Evolutionary conservation across 2,113 vertebrate species (phyloP).

Genomic region (Ageneiosus marmoratus): DNA sequence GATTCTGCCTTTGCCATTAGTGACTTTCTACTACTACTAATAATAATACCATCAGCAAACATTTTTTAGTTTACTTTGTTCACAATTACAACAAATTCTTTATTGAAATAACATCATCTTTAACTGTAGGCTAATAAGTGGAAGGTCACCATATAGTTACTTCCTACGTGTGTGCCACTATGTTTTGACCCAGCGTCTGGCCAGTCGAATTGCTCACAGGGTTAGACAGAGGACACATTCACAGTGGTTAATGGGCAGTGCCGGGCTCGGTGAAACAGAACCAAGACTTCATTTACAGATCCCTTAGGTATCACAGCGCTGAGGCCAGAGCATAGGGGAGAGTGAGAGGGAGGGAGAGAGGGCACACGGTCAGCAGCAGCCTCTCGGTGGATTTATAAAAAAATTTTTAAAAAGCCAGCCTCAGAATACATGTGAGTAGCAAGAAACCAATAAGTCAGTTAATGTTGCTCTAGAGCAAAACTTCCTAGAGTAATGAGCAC

Average conservation of each 20-base stretch:
- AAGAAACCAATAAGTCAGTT: not conserved
- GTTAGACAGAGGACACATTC: slow-evolving; percentile 13
- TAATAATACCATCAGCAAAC: not conserved
- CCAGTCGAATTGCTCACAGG: slow-evolving; percentile 10
- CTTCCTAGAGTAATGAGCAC: not conserved
- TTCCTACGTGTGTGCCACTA: not conserved
- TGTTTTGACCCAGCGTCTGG: slow-evolving; percentile 15
- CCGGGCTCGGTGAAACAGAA: slow-evolving; percentile 35
- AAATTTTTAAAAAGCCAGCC: too few relatives aligned
- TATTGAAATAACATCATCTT: not conserved
- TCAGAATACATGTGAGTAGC: not conserved
- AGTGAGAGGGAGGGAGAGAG: not conserved
- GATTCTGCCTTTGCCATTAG: not conserved
- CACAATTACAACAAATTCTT: not conserved
- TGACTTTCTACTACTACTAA: not conserved
- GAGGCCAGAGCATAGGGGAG: slow-evolving; percentile 30
- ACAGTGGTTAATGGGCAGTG: slow-evolving; percentile 31
- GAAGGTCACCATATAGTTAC: not conserved
- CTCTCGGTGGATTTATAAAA: not conserved
- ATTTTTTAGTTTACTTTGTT: not conserved
- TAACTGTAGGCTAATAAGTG: not conserved
- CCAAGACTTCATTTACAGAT: slow-evolving; percentile 47
- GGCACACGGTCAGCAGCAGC: slow-evolving; percentile 15
- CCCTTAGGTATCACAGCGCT: slow-evolving; percentile 29
- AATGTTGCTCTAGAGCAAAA: slow-evolving; percentile 10